A percentile compares a stretch with the other conserved stretches of the same genome.
Conservation (phyloP, 2,797 vertebrate species). For the Poecilia picta region DNA sequence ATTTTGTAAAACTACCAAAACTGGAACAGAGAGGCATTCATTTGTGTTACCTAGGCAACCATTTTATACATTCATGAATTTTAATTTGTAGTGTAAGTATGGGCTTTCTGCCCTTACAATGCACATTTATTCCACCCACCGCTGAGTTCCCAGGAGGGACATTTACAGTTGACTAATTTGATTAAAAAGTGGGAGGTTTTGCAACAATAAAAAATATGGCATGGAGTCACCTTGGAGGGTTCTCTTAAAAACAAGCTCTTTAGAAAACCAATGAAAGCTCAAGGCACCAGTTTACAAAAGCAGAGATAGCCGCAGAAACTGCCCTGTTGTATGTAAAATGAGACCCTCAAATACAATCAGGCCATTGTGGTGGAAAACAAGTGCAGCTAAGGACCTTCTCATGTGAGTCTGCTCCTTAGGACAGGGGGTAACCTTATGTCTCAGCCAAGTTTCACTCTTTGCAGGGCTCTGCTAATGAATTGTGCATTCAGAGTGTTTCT, state of each 20-base stretch:
- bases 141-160: conserved; percentile 29
- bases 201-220: neutral
- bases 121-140: conserved; percentile 47
- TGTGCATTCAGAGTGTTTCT: conserved; percentile 17
- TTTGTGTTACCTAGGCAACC: conserved; percentile 72
- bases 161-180: conserved; percentile 38
- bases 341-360: conserved; percentile 59
- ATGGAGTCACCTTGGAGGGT: neutral
- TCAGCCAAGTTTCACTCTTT: conserved; percentile 47
- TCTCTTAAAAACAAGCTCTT: neutral
- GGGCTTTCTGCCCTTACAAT: conserved; percentile 54
- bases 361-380: conserved; percentile 53
- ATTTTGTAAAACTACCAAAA: neutral
- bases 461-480: conserved; percentile 45
- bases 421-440: conserved; percentile 46
- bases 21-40: conserved; percentile 41
- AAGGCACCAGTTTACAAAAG: conserved; percentile 7
- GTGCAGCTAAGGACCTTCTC: conserved; percentile 44
- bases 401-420: conserved; percentile 69
- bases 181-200: neutral
- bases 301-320: conserved; percentile 28
- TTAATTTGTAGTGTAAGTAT: conserved; percentile 63
- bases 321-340: conserved; percentile 49
- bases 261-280: conserved; percentile 1
- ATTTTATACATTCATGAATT: conserved; percentile 71